Percentiles rank a stretch among this genome's conserved stretches.
These are phyloP conservation scores for Tachysurus fulvidraco DNA, from an alignment of 2,113 vertebrate genomes.

Conservation along the genomic window DNA sequence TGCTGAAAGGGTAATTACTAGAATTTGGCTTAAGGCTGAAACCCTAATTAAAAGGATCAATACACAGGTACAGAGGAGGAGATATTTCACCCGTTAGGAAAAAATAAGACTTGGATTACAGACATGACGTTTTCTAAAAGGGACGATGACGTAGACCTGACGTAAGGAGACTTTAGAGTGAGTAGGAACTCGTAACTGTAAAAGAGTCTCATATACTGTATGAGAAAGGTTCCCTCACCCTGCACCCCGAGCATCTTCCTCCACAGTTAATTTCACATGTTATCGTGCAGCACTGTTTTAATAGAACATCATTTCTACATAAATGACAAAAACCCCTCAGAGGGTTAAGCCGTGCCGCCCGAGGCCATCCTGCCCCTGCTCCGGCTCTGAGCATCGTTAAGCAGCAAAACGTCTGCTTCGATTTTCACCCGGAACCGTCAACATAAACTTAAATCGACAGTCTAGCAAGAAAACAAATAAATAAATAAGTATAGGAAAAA, in stretches of 20 bases:
- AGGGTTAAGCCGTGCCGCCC: background rate
- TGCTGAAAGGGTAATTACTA: constrained; percentile 2
- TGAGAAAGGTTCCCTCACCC: background rate
- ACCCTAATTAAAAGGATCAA: constrained; percentile 1
- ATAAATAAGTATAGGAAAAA: no score
- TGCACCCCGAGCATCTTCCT: background rate
- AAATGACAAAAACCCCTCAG: background rate
- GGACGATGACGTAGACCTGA: no score
- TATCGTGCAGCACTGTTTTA: background rate
- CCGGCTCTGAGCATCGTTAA: constrained; percentile 3
- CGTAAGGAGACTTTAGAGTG: background rate
- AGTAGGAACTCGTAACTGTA: background rate
- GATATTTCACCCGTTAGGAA: background rate
- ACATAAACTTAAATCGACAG: background rate
- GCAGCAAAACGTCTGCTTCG: background rate
- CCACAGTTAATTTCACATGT: background rate
- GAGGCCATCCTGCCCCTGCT: constrained; percentile 1
- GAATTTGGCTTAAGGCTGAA: background rate
- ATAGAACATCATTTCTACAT: background rate
- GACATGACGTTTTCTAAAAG: background rate
- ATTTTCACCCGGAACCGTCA: background rate
- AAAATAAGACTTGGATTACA: background rate
- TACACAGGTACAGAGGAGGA: background rate
- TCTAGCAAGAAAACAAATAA: background rate
- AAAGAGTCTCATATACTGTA: background rate